Base-by-base conservation (phyloP, 2,113 vertebrate genomes). In the Tichodroma muraria region DNA sequence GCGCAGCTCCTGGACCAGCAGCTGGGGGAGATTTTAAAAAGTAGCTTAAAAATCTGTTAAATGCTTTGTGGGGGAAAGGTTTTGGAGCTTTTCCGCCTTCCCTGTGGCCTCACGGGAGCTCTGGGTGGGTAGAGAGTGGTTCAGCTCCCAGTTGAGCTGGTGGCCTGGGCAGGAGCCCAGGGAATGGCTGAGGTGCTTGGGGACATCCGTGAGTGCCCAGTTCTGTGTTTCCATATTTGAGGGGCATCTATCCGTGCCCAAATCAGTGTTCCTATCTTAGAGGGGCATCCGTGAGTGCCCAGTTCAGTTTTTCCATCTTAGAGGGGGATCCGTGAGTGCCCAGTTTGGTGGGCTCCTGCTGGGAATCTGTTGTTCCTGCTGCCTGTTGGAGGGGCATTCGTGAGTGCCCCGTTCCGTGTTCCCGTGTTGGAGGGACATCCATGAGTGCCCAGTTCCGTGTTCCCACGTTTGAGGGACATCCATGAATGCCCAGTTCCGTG, bases 51-150 rank as follows among this genome's bases (percentile, higher is more conserved):
- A 83, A 24, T 21, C 6, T 4, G 12, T 31, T 4, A 6, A 76
- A 38, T 8, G 11, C 0, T 0, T 16, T 1, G n/a, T n/a, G 1
- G 21, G 25, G 5, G 23, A 49, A 27, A 0, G 24, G 10, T 7
- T 33, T 28, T 25, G 82, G 40, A 6, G 16, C 8, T 88, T 72
- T 61, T 69, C 49, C 0, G 0, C 0, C 0, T 49, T 61, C 31
- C 44, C 71, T 10, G 69, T 5, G 61, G 38, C 47, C 0, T 1
- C 30, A 4, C 20, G 0, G 63, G 69, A 72, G 35, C 2, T 1
- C 19, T 2, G 83, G 47, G 28, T 11, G 37, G 42, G 38, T 3
- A 22, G 21, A 19, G 69, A 4, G 1, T 1, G 57, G 21, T 5
- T 54, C 45, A 38, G 40, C 40, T 52, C 64, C 60, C 3, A 1